Base-by-base conservation (phyloP, 1,140 invertebrate species). In the Brachionus rotundiformis region DNA sequence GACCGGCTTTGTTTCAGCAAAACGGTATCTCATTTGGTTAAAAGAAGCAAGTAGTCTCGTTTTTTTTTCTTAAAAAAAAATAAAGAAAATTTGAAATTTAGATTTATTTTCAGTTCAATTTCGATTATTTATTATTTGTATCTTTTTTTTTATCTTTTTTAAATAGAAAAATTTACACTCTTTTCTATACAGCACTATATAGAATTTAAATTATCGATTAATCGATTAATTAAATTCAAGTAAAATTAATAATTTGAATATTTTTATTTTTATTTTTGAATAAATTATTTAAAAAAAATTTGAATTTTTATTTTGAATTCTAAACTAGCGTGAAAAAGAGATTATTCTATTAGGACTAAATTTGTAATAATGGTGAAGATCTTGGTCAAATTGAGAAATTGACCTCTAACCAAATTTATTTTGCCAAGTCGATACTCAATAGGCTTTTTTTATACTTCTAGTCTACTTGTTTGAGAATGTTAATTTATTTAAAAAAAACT, bases 161-260 rank as follows among this genome's bases (percentile, higher is more conserved):
- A 25, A 63, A 63, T 29, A 33, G 61, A 54, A 54, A 41, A 54
- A 54, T 54, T 54, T 54, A 19, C 47, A 54, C 47, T 54, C 47
- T 19, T 54, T 54, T 54, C 47, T 23, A 19, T 54, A 54, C 3
- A 54, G 47, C 47, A 54, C 47, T 54, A 10, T 19, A 29, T 63
- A 5, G 61, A 63, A 63, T 63, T 63, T 63, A 63, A 63, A 27
- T 29, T 63, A 63, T 63, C 61, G 61, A 63, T 63, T 29, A 63
- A 63, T 63, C 61, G 61, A 63, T 63, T 63, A 63, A 33, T 63
- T 63, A 63, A 63, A 63, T 54, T 54, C 47, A n/a, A n/a, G 47
- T 7, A 54, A 8, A 54, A 25, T 54, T n/a, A n/a, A 54, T 4
- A 16, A 54, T 54, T 54, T 54, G 23, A 54, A 54, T 19, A 54